A percentile compares a stretch with the other conserved stretches of the same genome.
Conservation (phyloP, 2,113 vertebrate genomes). For the Coptodon bakossiorum region DNA sequence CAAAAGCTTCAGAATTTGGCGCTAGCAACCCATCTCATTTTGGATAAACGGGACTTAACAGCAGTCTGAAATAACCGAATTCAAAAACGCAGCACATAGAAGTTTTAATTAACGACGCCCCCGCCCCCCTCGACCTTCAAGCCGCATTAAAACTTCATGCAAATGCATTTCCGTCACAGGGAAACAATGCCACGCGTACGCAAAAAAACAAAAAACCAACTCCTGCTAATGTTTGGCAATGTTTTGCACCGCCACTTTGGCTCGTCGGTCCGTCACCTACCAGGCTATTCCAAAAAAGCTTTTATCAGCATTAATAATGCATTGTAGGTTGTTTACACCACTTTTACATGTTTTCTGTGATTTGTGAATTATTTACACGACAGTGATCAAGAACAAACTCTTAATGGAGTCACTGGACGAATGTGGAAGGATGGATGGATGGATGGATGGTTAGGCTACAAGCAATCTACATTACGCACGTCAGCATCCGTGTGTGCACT, state of each 20-base stretch:
- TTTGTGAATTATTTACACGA: conserved; percentile 62
- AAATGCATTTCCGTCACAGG: conserved; percentile 26
- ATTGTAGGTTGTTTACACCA: conserved; percentile 56
- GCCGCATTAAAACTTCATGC: conserved; percentile 61
- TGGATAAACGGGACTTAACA: conserved; percentile 42
- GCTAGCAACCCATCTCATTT: conserved; percentile 36
- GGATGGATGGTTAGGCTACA: not conserved
- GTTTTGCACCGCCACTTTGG: conserved; percentile 9
- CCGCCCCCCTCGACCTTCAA: conserved; percentile 27
- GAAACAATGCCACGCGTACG: conserved; percentile 4
- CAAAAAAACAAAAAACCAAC: not conserved
- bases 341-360: conserved; percentile 31
- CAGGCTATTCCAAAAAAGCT: conserved; percentile 61
- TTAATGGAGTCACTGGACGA: not conserved
- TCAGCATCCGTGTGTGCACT: not conserved
- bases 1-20: conserved; percentile 45
- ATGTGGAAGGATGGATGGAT: not conserved
- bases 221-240: conserved; percentile 33
- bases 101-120: conserved; percentile 60
- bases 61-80: conserved; percentile 54
- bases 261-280: conserved; percentile 41
- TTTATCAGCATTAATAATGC: conserved; percentile 69
- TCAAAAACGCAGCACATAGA: conserved; percentile 55
- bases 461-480: not conserved
- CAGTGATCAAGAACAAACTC: not conserved